Evolutionary conservation across 2,113 vertebrate genomes (phyloP).

Genomic region (Odontesthes bonariensis): DNA sequence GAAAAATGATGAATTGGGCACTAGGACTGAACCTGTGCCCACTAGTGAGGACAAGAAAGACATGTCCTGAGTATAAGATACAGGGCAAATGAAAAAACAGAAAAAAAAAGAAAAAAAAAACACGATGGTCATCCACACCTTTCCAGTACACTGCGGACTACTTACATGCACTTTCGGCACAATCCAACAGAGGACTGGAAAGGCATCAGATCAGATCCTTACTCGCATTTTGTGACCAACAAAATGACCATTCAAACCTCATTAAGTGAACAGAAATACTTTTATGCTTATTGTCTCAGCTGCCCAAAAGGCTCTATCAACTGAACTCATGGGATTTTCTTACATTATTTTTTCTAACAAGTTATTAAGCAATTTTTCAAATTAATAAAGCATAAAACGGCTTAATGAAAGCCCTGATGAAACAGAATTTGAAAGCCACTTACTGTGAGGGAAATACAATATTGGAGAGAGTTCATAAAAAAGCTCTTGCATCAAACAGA

Average conservation of each 20-base stretch:
- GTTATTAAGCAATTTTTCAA: constrained; percentile 16
- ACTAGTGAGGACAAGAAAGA: too few species aligned
- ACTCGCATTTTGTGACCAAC: neutral
- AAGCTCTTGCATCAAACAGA: neutral
- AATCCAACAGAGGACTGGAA: too few species aligned
- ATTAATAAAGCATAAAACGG: constrained; percentile 21
- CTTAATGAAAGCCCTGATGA: constrained; percentile 4
- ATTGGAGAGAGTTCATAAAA: constrained; percentile 2
- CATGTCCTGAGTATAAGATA: too few species aligned
- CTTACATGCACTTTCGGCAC: too few species aligned
- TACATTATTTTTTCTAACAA: neutral
- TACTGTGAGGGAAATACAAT: neutral
- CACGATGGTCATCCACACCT: too few species aligned
- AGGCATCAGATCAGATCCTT: too few species aligned
- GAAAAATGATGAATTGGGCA: too few species aligned
- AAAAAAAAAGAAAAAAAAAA: too few species aligned
- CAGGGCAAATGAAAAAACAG: too few species aligned
- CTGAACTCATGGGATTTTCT: neutral
- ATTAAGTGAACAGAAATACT: neutral
- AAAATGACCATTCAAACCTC: neutral
- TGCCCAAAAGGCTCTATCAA: constrained; percentile 3
- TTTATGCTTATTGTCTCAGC: neutral
- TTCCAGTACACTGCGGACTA: too few species aligned
- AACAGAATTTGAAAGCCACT: constrained; percentile 1
- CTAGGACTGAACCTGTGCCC: too few species aligned